These are phyloP conservation scores for Macrotrachela quadricornifera DNA, from an alignment of 1,140 invertebrate genomes.

Conservation along the genomic window DNA sequence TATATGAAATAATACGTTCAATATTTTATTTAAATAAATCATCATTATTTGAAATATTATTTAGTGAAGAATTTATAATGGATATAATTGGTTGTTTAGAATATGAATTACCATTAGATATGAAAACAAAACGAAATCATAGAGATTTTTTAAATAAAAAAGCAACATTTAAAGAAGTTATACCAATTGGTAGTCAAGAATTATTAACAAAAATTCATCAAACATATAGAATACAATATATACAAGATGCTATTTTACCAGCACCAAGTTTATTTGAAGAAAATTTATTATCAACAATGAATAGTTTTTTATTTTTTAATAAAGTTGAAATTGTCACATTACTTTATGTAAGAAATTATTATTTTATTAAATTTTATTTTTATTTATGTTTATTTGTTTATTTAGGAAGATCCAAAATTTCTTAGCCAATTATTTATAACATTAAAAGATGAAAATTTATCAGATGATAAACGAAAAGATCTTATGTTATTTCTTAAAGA, in stretches of 20 bases:
- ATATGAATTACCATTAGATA: slow-evolving; percentile 59
- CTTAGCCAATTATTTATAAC: slow-evolving; percentile 76
- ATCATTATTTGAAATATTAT: slow-evolving; percentile 87
- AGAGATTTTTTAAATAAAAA: slow-evolving; percentile 72
- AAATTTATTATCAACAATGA: slow-evolving; percentile 85
- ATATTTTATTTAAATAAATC: slow-evolving; percentile 96
- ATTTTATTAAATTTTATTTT: not conserved
- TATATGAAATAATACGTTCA: slow-evolving; percentile 96
- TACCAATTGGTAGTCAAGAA: slow-evolving; percentile 82
- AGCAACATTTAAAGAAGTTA: slow-evolving; percentile 60
- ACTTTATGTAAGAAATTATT: not conserved
- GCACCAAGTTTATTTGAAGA: slow-evolving; percentile 97
- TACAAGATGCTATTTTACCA: slow-evolving; percentile 96
- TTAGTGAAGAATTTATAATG: slow-evolving; percentile 73
- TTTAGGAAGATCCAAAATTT: slow-evolving; percentile 80
- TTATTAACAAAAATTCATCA: slow-evolving; percentile 94
- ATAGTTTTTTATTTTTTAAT: slow-evolving; percentile 98
- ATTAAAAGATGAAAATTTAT: slow-evolving; percentile 63
- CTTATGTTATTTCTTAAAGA: slow-evolving; percentile 92
- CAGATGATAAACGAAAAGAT: slow-evolving; percentile 63
- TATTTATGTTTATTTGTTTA: slow-evolving; percentile 8
- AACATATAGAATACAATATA: slow-evolving; percentile 97
- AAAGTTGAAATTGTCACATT: slow-evolving; percentile 67
- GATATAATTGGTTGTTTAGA: slow-evolving; percentile 95
- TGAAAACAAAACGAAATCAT: slow-evolving; percentile 37